phyloP scores from a whole-genome alignment of 1,140 invertebrate species.

The Galendromus occidentalis region DNA sequence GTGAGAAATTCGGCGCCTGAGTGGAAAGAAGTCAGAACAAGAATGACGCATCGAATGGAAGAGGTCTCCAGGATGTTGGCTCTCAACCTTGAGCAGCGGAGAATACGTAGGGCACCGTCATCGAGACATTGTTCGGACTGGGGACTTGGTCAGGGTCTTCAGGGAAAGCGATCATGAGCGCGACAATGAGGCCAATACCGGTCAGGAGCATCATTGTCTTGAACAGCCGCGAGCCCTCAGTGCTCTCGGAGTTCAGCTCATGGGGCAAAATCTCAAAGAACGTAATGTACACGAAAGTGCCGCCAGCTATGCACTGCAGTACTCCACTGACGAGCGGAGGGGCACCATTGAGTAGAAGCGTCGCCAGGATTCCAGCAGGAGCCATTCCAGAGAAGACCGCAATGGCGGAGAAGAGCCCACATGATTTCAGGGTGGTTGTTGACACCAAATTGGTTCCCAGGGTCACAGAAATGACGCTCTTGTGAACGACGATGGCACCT shows the following conservation, averaged over 20 bases:
- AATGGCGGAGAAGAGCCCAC: slow-evolving; percentile 10
- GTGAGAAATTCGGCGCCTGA: too few relatives aligned
- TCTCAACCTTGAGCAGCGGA: too few relatives aligned
- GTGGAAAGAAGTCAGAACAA: too few relatives aligned
- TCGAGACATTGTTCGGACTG: too few relatives aligned
- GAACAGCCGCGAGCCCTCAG: not conserved
- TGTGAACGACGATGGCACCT: slow-evolving; percentile 62
- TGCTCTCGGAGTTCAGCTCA: not conserved
- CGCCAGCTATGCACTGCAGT: slow-evolving; percentile 51
- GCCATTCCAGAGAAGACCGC: slow-evolving; percentile 20
- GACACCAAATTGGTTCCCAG: slow-evolving; percentile 27
- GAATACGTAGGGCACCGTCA: too few relatives aligned
- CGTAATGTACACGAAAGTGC: slow-evolving; percentile 74
- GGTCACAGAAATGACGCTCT: slow-evolving; percentile 54
- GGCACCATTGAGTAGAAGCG: slow-evolving; percentile 12
- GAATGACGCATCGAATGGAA: too few relatives aligned
- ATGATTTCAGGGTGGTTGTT: not conserved
- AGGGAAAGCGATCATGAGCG: not conserved
- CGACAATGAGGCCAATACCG: not conserved
- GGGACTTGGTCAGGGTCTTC: not conserved
- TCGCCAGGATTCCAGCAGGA: slow-evolving; percentile 19
- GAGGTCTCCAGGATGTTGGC: too few relatives aligned
- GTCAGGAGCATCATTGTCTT: not conserved
- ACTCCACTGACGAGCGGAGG: slow-evolving; percentile 31
- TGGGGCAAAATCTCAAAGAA: slow-evolving; percentile 67